Evolutionary conservation across 2,888 invertebrate species (phyloP).

Genomic region (Epinotia nisella): DNA sequence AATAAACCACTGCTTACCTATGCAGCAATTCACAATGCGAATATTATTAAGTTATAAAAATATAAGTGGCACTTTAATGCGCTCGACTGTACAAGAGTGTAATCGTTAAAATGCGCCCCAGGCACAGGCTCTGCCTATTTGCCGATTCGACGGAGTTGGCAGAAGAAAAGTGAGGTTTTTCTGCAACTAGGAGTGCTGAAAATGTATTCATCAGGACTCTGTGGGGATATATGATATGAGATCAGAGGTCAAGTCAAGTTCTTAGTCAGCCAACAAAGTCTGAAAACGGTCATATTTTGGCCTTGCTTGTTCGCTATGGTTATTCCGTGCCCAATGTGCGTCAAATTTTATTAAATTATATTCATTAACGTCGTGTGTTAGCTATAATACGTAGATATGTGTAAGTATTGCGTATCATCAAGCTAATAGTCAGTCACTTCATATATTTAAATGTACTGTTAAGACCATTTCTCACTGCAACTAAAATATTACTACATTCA

Average conservation of each 20-base stretch:
- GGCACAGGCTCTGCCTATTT: constrained; percentile 39
- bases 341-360: not conserved
- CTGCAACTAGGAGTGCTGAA: constrained; percentile 17
- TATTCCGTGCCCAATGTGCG: not conserved
- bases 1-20: not conserved
- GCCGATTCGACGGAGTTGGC: constrained; percentile 37
- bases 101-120: constrained; percentile 43
- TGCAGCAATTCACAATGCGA: not conserved
- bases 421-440: no score
- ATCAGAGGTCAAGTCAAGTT: not conserved
- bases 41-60: not conserved
- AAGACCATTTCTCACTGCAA: no score
- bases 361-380: no score
- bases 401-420: no score
- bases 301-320: not conserved
- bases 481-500: not conserved
- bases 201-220: constrained; percentile 6
- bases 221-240: not conserved
- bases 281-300: not conserved
- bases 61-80: not conserved
- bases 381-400: no score
- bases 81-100: constrained; percentile 24
- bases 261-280: not conserved
- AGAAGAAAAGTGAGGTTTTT: constrained; percentile 25
- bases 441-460: no score